phyloP scores from a whole-genome alignment of 2,113 vertebrate species.

The Microtus montanus region DNA sequence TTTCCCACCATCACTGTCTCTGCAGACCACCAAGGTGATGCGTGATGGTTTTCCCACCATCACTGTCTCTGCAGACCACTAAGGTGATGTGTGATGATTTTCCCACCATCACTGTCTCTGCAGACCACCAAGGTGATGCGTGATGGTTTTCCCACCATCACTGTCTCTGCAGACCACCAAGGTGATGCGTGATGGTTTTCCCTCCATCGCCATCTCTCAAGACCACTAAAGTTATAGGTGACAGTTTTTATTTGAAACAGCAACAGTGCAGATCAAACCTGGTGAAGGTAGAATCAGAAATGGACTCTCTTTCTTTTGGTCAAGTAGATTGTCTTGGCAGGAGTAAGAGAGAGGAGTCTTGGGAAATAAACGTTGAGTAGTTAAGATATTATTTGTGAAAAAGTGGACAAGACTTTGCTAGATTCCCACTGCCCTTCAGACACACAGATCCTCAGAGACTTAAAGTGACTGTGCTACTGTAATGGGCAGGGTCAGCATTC shows the following conservation, averaged over 20 bases:
- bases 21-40: neutral
- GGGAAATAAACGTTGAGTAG: neutral
- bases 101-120: neutral
- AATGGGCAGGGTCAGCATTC: neutral
- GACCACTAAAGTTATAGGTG: neutral
- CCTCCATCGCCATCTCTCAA: neutral
- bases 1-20: too few relatives aligned
- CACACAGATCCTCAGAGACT: neutral
- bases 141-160: neutral
- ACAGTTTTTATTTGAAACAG: neutral
- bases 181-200: neutral
- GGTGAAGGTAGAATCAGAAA: constrained; percentile 7
- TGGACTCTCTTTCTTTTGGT: neutral
- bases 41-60: neutral
- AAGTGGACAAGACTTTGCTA: neutral
- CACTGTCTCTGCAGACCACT: neutral
- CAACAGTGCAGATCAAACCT: neutral
- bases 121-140: neutral
- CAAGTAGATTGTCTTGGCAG: neutral
- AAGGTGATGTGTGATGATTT: neutral
- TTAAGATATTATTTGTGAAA: constrained; percentile 17
- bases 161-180: neutral
- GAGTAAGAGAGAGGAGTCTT: neutral
- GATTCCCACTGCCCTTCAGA: neutral
- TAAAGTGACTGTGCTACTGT: neutral